phyloP scores from a whole-genome alignment of 2,888 invertebrate genomes.

The Euphydryas editha region DNA sequence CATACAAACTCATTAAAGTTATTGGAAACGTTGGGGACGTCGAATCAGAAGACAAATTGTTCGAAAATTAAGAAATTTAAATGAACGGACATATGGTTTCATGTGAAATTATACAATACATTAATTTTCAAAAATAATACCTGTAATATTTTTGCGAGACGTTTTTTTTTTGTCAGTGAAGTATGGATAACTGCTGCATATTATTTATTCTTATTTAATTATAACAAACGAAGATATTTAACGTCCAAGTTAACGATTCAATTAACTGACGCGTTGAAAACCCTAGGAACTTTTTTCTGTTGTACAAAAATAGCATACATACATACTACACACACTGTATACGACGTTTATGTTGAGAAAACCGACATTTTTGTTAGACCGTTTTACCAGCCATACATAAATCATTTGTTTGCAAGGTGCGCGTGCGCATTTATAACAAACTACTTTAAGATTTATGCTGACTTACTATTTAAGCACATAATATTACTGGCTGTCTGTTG shows the following conservation, averaged over 20 bases:
- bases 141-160: not conserved
- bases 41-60: constrained; percentile 50
- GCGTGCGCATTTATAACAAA: constrained; percentile 62
- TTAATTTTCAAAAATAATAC: not conserved
- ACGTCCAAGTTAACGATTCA: too few species aligned
- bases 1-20: constrained; percentile 61
- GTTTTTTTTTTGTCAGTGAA: not conserved
- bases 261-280: too few species aligned
- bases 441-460: constrained; percentile 35
- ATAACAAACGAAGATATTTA: not conserved
- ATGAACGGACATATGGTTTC: not conserved
- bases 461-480: constrained; percentile 33
- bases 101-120: not conserved
- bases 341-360: not conserved
- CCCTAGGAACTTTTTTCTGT: too few species aligned
- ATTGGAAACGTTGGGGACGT: constrained; percentile 55
- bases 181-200: not conserved
- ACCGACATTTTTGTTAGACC: constrained; percentile 10
- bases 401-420: constrained; percentile 69
- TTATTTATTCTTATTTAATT: not conserved
- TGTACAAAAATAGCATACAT: too few species aligned
- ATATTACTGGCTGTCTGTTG: constrained; percentile 29
- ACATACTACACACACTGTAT: too few species aligned
- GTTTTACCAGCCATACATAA: constrained; percentile 69
- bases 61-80: constrained; percentile 51